A percentile compares a stretch with the other conserved stretches of the same genome.
phyloP scores from a whole-genome alignment of 2,797 vertebrate species.

The Helarctos malayanus region DNA sequence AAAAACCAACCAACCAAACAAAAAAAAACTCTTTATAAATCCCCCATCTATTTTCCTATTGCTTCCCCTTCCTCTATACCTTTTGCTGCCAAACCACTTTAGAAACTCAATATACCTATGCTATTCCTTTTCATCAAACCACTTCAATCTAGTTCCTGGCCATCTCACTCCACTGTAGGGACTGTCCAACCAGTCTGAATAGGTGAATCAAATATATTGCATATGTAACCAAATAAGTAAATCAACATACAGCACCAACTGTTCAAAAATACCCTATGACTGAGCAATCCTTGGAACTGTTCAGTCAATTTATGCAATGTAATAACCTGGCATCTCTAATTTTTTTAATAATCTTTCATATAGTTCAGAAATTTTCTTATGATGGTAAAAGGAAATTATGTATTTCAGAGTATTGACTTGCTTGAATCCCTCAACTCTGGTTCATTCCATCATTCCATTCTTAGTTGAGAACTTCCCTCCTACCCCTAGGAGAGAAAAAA shows the following conservation, averaged over 20 bases:
- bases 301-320: background rate
- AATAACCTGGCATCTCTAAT: background rate
- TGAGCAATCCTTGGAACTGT: background rate
- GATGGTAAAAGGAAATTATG: background rate
- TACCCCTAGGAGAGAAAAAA: background rate
- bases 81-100: background rate
- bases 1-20: background rate
- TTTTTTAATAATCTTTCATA: background rate
- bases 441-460: background rate
- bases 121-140: background rate
- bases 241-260: background rate
- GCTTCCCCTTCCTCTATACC: background rate
- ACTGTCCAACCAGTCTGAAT: background rate
- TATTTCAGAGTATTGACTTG: background rate
- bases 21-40: background rate
- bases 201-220: background rate
- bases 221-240: background rate
- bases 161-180: background rate
- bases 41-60: background rate
- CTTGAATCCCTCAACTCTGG: background rate
- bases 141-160: fast-evolving
- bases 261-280: background rate
- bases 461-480: background rate
- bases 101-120: background rate
- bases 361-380: background rate